Percentiles rank a stretch among this genome's conserved stretches.
These are phyloP conservation scores for Sylvicola cinctus DNA, from an alignment of 2,888 invertebrate genomes.

Conservation along the genomic window DNA sequence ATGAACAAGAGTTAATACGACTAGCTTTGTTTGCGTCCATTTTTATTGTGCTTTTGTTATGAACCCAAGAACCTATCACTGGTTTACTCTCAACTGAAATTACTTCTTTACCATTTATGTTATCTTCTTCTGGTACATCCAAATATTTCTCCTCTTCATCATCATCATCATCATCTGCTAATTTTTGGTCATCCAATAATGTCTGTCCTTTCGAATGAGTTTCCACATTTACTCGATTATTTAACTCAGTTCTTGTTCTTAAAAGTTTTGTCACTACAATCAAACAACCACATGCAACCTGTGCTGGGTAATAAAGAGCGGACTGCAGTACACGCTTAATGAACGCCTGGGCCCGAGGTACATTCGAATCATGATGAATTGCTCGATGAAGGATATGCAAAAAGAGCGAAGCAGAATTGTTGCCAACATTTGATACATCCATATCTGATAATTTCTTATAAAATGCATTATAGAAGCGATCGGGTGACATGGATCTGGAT, in stretches of 20 bases:
- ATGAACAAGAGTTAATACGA: conserved; percentile 14
- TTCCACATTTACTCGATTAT: conserved; percentile 10
- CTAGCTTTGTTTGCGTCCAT: conserved; percentile 19
- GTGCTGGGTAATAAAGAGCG: conserved; percentile 47
- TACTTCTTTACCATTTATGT: conserved; percentile 10
- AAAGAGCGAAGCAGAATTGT: conserved; percentile 51
- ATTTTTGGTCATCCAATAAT: conserved; percentile 1
- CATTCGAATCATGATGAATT: conserved; percentile 54
- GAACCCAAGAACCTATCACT: conserved; percentile 17
- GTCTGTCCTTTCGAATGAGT: conserved; percentile 3
- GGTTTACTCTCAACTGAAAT: conserved; percentile 7
- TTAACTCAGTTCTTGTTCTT: conserved; percentile 42
- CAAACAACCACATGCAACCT: conserved; percentile 64
- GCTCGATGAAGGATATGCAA: conserved; percentile 76
- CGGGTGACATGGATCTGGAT: conserved; percentile 18
- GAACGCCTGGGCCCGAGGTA: conserved; percentile 56
- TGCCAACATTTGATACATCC: conserved; percentile 32
- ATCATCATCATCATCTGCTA: conserved; percentile 16
- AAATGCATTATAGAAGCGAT: conserved; percentile 60
- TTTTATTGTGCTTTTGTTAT: conserved; percentile 13
- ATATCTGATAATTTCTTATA: conserved; percentile 72
- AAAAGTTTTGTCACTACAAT: conserved; percentile 33
- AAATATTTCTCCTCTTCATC: conserved; percentile 11
- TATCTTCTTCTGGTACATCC: conserved; percentile 3
- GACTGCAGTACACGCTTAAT: conserved; percentile 60